Conservation (phyloP, 2,888 invertebrate species). For the Ditylenchus weischeri region DNA sequence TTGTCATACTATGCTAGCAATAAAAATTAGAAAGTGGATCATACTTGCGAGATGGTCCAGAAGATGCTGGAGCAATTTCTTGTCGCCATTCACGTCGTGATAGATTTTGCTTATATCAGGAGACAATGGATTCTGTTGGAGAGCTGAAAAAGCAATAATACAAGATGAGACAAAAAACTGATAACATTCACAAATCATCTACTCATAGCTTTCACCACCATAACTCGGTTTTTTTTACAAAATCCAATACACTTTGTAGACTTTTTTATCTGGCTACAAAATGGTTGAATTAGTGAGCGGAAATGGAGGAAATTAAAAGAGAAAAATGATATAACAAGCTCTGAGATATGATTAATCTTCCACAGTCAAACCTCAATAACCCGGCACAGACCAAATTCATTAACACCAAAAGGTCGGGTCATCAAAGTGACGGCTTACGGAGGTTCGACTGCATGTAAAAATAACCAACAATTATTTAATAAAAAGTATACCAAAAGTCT, state of each 20-base stretch:
- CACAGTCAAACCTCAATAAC: too few species aligned
- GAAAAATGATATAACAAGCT: too few species aligned
- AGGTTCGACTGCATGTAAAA: too few species aligned
- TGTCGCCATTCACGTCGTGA: constrained; percentile 87
- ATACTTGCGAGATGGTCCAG: constrained; percentile 91
- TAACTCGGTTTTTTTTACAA: too few species aligned
- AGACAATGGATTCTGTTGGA: constrained; percentile 80
- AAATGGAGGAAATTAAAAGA: too few species aligned
- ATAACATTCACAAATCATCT: background rate
- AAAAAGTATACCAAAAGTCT: constrained; percentile 72
- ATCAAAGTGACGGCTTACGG: too few species aligned
- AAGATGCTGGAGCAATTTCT: constrained; percentile 87
- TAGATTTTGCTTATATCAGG: constrained; percentile 87
- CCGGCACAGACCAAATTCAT: too few species aligned
- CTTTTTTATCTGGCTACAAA: too few species aligned
- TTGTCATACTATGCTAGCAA: background rate
- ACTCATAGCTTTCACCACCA: too few species aligned
- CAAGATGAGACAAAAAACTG: constrained; percentile 3
- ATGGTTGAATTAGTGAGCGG: too few species aligned
- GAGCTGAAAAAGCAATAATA: constrained; percentile 58
- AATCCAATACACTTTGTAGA: background rate
- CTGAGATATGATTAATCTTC: too few species aligned
- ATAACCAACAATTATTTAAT: background rate
- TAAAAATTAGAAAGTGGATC: constrained; percentile 44
- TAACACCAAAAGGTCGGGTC: background rate